These are phyloP conservation scores for Spea bombifrons DNA, from an alignment of 2,113 vertebrate genomes.

Conservation along the genomic window DNA sequence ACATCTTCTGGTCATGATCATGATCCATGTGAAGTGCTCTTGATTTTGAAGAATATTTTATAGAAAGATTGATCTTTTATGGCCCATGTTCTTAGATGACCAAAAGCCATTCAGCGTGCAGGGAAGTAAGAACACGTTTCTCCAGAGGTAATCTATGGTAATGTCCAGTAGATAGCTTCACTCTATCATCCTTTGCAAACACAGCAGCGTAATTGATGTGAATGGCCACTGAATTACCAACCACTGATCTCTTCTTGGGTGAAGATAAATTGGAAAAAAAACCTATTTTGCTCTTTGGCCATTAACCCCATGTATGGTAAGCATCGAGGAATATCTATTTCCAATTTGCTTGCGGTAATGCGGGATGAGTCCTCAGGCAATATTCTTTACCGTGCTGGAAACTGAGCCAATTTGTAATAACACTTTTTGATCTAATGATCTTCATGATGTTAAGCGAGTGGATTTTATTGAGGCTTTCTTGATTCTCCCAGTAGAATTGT, in stretches of 20 bases:
- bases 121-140: background rate
- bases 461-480: background rate
- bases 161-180: background rate
- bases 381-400: background rate
- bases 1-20: no score
- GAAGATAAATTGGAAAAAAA: background rate
- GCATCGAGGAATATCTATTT: background rate
- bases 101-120: background rate
- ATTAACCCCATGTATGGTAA: constrained; percentile 1
- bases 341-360: background rate
- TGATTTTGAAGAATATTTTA: background rate
- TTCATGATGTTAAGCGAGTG: background rate
- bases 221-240: constrained; percentile 7
- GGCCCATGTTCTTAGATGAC: background rate
- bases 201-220: background rate
- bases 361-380: background rate
- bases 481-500: background rate
- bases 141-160: background rate
- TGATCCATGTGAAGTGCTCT: background rate
- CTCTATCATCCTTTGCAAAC: background rate
- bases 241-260: background rate
- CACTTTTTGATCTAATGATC: background rate
- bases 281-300: background rate
- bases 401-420: background rate
- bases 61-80: background rate